A percentile compares a stretch with the other conserved stretches of the same genome.
Conservation (phyloP, 2,113 vertebrate species). For the Varanus salvator region DNA sequence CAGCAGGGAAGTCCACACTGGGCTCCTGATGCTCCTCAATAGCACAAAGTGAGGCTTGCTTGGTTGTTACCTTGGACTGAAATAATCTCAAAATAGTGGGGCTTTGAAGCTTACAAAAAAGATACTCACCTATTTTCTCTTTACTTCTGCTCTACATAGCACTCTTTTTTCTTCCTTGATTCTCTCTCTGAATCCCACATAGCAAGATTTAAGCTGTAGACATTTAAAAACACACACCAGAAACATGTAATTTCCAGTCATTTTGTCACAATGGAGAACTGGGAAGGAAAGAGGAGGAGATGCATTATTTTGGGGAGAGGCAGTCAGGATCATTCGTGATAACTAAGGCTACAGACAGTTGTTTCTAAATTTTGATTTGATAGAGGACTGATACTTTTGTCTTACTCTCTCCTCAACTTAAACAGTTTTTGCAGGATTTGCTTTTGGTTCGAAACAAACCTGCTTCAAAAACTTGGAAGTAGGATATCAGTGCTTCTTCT, state of each 20-base stretch:
- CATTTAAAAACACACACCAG: background rate
- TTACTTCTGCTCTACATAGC: background rate
- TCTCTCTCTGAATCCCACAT: background rate
- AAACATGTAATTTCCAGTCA: background rate
- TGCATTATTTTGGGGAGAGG: background rate
- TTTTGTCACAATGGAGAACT: background rate
- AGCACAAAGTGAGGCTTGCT: background rate
- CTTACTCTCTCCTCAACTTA: background rate
- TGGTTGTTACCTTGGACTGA: background rate
- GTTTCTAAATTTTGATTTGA: no score
- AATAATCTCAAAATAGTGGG: background rate
- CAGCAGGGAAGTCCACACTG: background rate
- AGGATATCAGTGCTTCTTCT: background rate
- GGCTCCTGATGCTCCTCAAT: background rate
- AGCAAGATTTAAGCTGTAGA: background rate
- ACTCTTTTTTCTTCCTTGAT: background rate
- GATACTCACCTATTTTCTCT: background rate
- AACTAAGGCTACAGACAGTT: background rate
- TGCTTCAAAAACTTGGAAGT: background rate
- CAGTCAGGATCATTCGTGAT: background rate
- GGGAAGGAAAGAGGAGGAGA: background rate
- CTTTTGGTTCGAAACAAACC: background rate
- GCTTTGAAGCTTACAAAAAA: no score
- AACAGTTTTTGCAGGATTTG: background rate
- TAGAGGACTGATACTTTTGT: background rate